A percentile compares a stretch with the other conserved stretches of the same genome.
Evolutionary conservation across 2,113 vertebrate genomes (phyloP).

Genomic region (Macquaria australasica): DNA sequence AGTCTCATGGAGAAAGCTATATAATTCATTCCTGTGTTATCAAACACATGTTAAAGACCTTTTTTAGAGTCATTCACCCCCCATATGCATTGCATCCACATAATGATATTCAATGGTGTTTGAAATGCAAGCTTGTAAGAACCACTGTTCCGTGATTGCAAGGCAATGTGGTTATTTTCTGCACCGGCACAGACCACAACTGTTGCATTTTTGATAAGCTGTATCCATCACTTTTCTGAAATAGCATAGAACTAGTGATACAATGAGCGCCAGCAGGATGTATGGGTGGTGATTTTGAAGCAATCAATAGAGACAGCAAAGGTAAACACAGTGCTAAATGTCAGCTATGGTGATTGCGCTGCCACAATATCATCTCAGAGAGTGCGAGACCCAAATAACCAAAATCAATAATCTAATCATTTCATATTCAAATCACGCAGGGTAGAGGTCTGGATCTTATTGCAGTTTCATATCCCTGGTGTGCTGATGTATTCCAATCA

Average conservation of each 20-base stretch:
- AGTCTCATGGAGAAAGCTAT: constrained; percentile 3
- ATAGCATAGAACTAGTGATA: constrained; percentile 60
- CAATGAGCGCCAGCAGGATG: constrained; percentile 71
- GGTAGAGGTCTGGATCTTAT: constrained; percentile 76
- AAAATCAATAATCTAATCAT: constrained; percentile 84
- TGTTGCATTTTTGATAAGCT: constrained; percentile 79
- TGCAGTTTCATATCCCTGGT: constrained; percentile 77
- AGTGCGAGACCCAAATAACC: constrained; percentile 77
- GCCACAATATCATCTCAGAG: constrained; percentile 72
- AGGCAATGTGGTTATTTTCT: constrained; percentile 56
- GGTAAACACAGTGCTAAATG: constrained; percentile 84
- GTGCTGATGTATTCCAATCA: constrained; percentile 79
- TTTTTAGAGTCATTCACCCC: not conserved
- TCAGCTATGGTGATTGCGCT: constrained; percentile 78
- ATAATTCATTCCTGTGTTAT: constrained; percentile 36
- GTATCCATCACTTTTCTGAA: constrained; percentile 70
- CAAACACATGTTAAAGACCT: constrained; percentile 31
- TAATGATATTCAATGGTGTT: constrained; percentile 49
- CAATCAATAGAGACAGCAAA: constrained; percentile 81
- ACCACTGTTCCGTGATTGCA: constrained; percentile 58
- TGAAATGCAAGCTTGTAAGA: constrained; percentile 49
- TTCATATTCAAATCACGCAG: constrained; percentile 82
- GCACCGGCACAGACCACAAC: constrained; percentile 44
- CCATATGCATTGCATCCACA: constrained; percentile 29
- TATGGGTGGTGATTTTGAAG: constrained; percentile 72